Evolutionary conservation across 2,797 vertebrate genomes (phyloP), one percentile per base, ranked within the genome.

Genomic region (Microctenopoma steveboyesi): DNA sequence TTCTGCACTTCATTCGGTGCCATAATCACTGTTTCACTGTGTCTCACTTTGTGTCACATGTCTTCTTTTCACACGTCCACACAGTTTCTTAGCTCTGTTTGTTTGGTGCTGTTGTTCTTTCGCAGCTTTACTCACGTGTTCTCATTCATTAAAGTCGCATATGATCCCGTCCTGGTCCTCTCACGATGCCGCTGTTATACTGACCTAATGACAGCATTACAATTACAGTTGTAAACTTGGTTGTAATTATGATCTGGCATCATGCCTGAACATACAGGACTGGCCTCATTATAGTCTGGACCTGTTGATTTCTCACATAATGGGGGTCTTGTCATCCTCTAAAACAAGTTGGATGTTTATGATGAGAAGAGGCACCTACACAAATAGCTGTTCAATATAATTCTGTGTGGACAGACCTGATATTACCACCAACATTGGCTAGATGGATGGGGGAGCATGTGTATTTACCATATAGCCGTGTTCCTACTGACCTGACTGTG

Each of bases 401-500:
- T n/a, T 47, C 13, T 40, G 2, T 13, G 14, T 7, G 16, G 30
- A n/a, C 12, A n/a, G 25, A 13, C 4, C 35, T 12, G 15, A 56
- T 16, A 22, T 58, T 71, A 3, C 13, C 14, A 27, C 10, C 27
- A 22, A 30, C 0, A 14, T 64, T 8, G 48, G n/a, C 43, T 13
- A 7, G 7, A 22, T 16, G 37, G 12, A 7, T 28, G 25, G 14
- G 16, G 25, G 47, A 49, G 33, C 27, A 28, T 35, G 25, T 16
- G 28, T 5, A 1, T 57, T 61, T 28, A 55, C 39, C 49, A 52
- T 40, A 14, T 47, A 57, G 15, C 15, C 40, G 33, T 45, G 56
- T 27, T 59, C 35, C 64, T 37, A 13, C 45, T 63, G 60, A 78
- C 52, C 64, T 66, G 48, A 72, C 49, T 12, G 4, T 30, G 69